These are phyloP conservation scores for Pituophis catenifer DNA, from an alignment of 2,113 vertebrate species.

Conservation along the genomic window DNA sequence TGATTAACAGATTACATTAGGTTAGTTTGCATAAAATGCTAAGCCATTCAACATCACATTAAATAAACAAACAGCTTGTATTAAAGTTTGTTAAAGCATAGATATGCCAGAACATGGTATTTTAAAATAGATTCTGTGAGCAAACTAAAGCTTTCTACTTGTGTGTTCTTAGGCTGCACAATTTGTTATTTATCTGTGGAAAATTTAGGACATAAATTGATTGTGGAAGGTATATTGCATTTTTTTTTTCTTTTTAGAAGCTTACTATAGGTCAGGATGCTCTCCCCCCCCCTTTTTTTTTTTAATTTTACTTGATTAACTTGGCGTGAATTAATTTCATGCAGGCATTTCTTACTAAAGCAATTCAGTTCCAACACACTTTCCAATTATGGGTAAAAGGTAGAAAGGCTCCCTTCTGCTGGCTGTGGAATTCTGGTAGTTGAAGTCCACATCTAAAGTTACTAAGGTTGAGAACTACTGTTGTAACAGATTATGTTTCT, in stretches of 20 bases:
- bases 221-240: not conserved
- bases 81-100: not conserved
- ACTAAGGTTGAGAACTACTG: not conserved
- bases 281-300: not conserved
- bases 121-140: not conserved
- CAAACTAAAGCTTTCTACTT: not conserved
- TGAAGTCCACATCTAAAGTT: not conserved
- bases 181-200: not conserved
- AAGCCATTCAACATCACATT: not conserved
- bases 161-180: not conserved
- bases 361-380: not conserved
- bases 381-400: not conserved
- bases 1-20: not conserved
- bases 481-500: not conserved
- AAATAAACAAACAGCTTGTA: not conserved
- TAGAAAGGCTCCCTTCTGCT: not conserved
- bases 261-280: accelerated
- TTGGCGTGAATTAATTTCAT: not conserved
- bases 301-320: not conserved
- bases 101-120: not conserved
- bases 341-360: not conserved
- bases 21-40: not conserved
- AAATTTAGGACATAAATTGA: not conserved
- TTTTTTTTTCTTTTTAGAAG: slow-evolving; percentile 3
- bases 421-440: not conserved